These are phyloP conservation scores for Tiliacea aurago DNA, from an alignment of 2,888 invertebrate genomes.

Conservation along the genomic window DNA sequence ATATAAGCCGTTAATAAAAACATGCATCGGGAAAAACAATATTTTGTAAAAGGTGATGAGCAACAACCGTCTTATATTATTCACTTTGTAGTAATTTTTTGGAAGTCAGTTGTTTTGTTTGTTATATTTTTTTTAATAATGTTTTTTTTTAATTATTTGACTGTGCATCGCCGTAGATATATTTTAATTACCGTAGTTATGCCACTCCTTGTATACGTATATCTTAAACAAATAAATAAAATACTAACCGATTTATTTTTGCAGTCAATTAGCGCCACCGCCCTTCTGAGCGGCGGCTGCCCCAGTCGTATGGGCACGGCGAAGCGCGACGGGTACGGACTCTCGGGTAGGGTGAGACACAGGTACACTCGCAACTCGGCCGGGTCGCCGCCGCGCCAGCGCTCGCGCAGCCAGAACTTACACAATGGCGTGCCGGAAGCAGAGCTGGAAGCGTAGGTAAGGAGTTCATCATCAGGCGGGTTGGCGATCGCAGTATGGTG, in stretches of 20 bases:
- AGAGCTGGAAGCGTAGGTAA: constrained; percentile 37
- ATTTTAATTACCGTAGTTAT: not conserved
- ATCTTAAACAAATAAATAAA: not conserved
- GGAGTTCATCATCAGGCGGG: too few species aligned
- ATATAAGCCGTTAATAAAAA: too few species aligned
- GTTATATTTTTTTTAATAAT: not conserved
- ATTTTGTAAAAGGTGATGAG: too few species aligned
- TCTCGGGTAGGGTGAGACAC: constrained; percentile 71
- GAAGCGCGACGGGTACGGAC: constrained; percentile 44
- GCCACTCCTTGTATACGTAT: too few species aligned
- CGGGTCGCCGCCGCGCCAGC: constrained; percentile 79
- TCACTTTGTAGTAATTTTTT: too few species aligned
- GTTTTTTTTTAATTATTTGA: not conserved
- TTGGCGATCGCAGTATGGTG: too few species aligned
- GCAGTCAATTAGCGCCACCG: constrained; percentile 70
- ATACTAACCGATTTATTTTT: constrained; percentile 71
- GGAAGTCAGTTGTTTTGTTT: not conserved
- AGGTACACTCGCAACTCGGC: constrained; percentile 73
- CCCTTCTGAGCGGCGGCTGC: constrained; percentile 69
- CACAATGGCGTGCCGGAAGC: constrained; percentile 75
- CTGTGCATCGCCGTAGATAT: not conserved
- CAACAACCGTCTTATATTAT: too few species aligned
- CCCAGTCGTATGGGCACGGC: constrained; percentile 73
- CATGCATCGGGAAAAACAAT: too few species aligned
- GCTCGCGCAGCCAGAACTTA: constrained; percentile 77